Conservation (phyloP, 2,113 vertebrate species). For the Pardalotus punctatus region DNA sequence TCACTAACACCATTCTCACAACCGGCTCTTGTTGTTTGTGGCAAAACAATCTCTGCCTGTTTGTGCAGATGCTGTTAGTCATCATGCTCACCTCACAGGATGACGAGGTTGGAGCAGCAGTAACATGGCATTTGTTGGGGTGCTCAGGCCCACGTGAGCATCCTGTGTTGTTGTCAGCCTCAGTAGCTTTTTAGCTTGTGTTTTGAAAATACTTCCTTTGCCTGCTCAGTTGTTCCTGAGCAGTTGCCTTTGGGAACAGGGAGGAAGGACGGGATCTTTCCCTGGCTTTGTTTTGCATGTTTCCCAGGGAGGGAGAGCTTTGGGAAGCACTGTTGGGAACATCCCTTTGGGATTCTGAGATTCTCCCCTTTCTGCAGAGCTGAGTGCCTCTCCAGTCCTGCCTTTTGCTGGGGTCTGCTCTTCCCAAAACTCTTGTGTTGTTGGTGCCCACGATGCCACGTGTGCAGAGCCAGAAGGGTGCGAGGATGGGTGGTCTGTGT, state of each 20-base stretch:
- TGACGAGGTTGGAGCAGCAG: neutral
- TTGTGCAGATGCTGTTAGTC: neutral
- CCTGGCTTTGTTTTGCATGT: neutral
- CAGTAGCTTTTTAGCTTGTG: neutral
- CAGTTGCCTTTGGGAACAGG: neutral
- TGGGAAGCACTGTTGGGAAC: neutral
- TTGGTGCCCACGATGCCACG: rapidly evolving
- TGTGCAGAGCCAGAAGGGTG: neutral
- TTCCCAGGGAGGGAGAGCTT: neutral
- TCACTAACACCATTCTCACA: neutral
- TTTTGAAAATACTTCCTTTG: neutral
- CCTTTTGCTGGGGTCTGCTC: neutral
- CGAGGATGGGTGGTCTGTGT: rapidly evolving
- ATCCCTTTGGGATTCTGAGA: neutral
- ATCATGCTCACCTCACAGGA: neutral
- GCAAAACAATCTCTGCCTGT: neutral
- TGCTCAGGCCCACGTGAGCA: neutral
- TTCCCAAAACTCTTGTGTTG: rapidly evolving
- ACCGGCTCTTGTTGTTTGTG: neutral
- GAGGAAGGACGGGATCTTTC: neutral
- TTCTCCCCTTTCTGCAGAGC: neutral
- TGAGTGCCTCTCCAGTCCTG: neutral
- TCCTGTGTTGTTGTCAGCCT: neutral
- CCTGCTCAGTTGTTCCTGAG: neutral
- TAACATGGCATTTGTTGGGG: neutral